Evolutionary conservation across 2,888 invertebrate species (phyloP).

Genomic region (Seira sanloemensis): DNA sequence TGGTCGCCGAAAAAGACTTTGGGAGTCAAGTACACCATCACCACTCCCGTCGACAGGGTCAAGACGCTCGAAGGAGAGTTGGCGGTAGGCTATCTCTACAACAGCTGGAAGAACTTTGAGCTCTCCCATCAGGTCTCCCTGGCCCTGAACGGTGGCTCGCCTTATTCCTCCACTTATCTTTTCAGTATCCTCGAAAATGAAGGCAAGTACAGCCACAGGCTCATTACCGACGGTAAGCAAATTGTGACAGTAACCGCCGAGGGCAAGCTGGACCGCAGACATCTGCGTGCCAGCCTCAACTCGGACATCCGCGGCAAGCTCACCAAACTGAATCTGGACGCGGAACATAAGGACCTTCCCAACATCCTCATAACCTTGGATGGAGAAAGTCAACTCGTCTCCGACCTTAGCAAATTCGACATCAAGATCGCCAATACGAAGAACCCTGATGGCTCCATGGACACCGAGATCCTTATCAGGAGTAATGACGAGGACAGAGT

Average conservation of each 20-base stretch:
- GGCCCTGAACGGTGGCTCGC: slow-evolving; percentile 59
- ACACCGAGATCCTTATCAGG: slow-evolving; percentile 56
- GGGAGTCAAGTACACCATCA: slow-evolving; percentile 65
- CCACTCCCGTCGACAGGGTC: slow-evolving; percentile 64
- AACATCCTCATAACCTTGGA: slow-evolving; percentile 54
- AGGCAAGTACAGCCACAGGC: slow-evolving; percentile 59
- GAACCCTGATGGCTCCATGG: slow-evolving; percentile 37
- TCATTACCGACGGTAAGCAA: slow-evolving; percentile 51
- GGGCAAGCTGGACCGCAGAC: slow-evolving; percentile 51
- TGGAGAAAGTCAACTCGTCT: slow-evolving; percentile 43
- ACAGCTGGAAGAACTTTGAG: slow-evolving; percentile 68
- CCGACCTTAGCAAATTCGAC: slow-evolving; percentile 51
- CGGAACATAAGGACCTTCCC: slow-evolving; percentile 62
- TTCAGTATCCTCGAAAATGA: slow-evolving; percentile 68
- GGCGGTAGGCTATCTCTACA: slow-evolving; percentile 57
- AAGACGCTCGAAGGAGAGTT: slow-evolving; percentile 54
- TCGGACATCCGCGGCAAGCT: slow-evolving; percentile 57
- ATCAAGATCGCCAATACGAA: slow-evolving; percentile 62
- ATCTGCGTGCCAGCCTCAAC: slow-evolving; percentile 46
- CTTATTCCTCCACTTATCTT: slow-evolving; percentile 54
- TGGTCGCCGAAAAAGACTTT: slow-evolving; percentile 67
- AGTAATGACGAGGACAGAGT: slow-evolving; percentile 41
- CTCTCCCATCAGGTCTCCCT: slow-evolving; percentile 59
- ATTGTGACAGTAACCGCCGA: slow-evolving; percentile 54
- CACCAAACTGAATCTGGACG: slow-evolving; percentile 65